Percentiles rank a stretch among this genome's conserved stretches.
These are phyloP conservation scores for Buphagus erythrorhynchus DNA, from an alignment of 2,797 vertebrate species.

Conservation along the genomic window DNA sequence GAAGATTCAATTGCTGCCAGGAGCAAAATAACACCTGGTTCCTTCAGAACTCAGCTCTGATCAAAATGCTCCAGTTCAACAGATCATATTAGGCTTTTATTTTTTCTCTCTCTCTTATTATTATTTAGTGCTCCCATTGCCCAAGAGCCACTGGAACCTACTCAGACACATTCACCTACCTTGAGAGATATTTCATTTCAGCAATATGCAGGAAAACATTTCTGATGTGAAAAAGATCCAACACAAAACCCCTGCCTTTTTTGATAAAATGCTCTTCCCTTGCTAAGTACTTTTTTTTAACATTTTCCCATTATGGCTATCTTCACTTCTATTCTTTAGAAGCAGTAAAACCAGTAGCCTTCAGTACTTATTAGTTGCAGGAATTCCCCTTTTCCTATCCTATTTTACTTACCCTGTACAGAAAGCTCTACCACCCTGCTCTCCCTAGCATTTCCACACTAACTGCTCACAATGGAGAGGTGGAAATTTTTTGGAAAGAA, in stretches of 20 bases:
- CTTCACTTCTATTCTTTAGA: not conserved
- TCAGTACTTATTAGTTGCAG: not conserved
- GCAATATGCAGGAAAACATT: not conserved
- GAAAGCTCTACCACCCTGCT: not conserved
- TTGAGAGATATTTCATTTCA: not conserved
- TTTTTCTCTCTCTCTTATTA: not conserved
- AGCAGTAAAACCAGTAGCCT: not conserved
- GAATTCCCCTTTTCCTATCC: not conserved
- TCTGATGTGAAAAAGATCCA: not conserved
- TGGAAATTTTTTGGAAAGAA: not conserved
- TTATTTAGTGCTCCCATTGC: not conserved
- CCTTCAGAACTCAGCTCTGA: constrained; percentile 14
- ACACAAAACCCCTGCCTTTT: not conserved
- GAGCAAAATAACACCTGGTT: constrained; percentile 56
- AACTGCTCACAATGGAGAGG: not conserved
- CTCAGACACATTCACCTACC: not conserved
- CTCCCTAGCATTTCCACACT: not conserved
- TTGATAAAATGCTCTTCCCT: not conserved
- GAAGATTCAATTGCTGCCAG: constrained; percentile 61
- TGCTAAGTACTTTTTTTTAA: not conserved
- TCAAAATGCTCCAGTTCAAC: constrained; percentile 29
- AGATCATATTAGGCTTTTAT: not conserved
- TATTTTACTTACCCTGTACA: not conserved
- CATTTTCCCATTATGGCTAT: not conserved
- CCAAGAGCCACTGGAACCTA: not conserved